Evolutionary conservation across 2,888 invertebrate genomes (phyloP).

Genomic region (Mythimna loreyi): DNA sequence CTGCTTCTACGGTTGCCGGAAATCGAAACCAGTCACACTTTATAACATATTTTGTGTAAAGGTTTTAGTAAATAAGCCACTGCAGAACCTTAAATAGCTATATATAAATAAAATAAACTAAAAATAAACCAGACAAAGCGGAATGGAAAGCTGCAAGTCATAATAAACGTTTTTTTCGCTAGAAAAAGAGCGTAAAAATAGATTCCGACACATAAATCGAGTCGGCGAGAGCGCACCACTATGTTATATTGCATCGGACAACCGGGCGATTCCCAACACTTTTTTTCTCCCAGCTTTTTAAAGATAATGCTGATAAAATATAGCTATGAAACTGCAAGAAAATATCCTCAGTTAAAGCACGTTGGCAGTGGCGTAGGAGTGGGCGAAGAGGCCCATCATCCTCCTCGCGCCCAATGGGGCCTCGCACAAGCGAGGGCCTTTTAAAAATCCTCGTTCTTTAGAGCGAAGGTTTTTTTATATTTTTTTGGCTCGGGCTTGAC

Average conservation of each 20-base stretch:
- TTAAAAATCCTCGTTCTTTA: no score
- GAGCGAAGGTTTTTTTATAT: no score
- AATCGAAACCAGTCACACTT: no score
- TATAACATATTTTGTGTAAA: no score
- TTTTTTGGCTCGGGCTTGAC: no score
- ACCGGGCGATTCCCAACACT: constrained; percentile 64
- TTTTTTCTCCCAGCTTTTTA: constrained; percentile 64
- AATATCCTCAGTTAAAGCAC: constrained; percentile 62
- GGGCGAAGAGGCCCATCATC: no score
- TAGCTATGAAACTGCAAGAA: constrained; percentile 66
- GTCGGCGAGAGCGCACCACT: constrained; percentile 59
- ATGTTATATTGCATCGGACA: constrained; percentile 70
- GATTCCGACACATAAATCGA: constrained; percentile 67
- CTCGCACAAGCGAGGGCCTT: no score
- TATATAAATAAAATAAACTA: no score
- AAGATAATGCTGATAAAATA: constrained; percentile 74
- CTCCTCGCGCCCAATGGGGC: no score
- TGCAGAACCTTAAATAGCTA: no score
- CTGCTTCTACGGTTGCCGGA: no score
- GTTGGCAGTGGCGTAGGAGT: constrained; percentile 12
- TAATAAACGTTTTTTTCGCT: constrained; percentile 76
- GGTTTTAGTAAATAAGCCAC: no score
- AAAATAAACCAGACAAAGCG: constrained; percentile 36
- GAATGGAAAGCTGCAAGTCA: constrained; percentile 70
- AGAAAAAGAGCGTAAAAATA: constrained; percentile 70